Evolutionary conservation across 2,113 vertebrate genomes (phyloP), one percentile per base, ranked within the genome.

Genomic region (Thryonomys swinderianus): DNA sequence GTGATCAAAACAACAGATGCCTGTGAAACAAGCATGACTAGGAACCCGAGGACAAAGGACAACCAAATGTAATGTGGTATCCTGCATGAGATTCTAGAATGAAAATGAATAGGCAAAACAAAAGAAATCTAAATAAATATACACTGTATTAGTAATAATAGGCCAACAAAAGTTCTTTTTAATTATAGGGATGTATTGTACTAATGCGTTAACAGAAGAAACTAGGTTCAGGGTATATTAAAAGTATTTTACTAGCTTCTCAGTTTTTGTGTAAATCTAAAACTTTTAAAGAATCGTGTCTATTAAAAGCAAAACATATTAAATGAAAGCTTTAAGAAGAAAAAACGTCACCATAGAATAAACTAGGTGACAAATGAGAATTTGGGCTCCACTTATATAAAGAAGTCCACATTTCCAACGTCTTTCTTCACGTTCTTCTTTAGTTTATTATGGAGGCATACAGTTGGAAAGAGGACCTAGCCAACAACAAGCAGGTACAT

Each of bases 11-110:
- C 53, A 67, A 83, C 27, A n/a, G 11, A 45, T 2, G 1, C 2
- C 20, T 79, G 17, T 86, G 37, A 74, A 85, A 23, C 30, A 30
- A 40, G 37, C 53, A 85, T 3, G 18, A 53, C 12, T 61, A 45
- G 62, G 18, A 79, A 0, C 32, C 10, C 37, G 5, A 6, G 2
- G 55, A 48, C n/a, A 61, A 1, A 16, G 0, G 62, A 45, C 21
- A 55, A 12, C 4, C n/a, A 18, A 62, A 0, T 11, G 23, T 11
- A 17, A 23, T 3, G 17, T 0, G 5, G 25, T 7, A 10, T 51
- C 48, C 87, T 71, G 62, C 61, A 40, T 0, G 5, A n/a, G 7
- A 17, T 37, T 48, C 83, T 71, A 57, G 78, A 59, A 55, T 4
- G 51, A 37, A 57, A 42, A 45, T n/a, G 66, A 62, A 2, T 9